Evolutionary conservation across 92 coral and sea anemone species (phyloP).

Genomic region (Parazoanthus atlanticus): DNA sequence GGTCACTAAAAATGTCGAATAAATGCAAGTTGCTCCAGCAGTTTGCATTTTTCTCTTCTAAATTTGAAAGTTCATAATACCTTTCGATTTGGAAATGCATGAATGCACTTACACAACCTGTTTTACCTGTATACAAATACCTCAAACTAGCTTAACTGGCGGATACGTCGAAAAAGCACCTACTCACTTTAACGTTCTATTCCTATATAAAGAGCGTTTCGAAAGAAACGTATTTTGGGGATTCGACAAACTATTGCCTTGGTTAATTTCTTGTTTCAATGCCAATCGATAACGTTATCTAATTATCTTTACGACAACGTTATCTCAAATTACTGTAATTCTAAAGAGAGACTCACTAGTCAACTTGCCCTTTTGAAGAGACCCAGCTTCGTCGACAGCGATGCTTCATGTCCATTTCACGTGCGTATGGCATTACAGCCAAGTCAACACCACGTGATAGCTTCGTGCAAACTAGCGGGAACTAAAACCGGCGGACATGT

Average conservation of each 20-base stretch:
- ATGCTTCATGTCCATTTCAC: neutral
- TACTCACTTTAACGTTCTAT: too few species aligned
- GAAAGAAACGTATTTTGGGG: neutral
- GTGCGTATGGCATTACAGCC: neutral
- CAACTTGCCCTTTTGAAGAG: slow-evolving; percentile 12
- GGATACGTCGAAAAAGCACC: neutral
- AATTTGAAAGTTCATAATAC: too few species aligned
- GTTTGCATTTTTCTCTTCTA: too few species aligned
- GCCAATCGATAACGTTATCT: neutral
- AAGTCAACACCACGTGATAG: neutral
- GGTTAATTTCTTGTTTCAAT: neutral
- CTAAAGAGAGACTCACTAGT: too few species aligned
- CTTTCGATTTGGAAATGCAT: too few species aligned
- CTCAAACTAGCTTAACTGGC: neutral
- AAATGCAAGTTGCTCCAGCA: too few species aligned
- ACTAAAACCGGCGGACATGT: slow-evolving; percentile 71
- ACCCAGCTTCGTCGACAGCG: neutral
- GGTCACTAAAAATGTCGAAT: too few species aligned
- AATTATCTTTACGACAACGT: neutral
- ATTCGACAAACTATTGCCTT: neutral
- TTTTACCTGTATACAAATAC: neutral
- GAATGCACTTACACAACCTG: too few species aligned
- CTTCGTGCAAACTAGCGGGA: slow-evolving; percentile 48
- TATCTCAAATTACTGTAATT: neutral
- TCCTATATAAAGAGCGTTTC: neutral